Percentiles rank a stretch among this genome's conserved stretches.
Conservation (phyloP, 2,113 vertebrate species). For the Colaptes auratus region DNA sequence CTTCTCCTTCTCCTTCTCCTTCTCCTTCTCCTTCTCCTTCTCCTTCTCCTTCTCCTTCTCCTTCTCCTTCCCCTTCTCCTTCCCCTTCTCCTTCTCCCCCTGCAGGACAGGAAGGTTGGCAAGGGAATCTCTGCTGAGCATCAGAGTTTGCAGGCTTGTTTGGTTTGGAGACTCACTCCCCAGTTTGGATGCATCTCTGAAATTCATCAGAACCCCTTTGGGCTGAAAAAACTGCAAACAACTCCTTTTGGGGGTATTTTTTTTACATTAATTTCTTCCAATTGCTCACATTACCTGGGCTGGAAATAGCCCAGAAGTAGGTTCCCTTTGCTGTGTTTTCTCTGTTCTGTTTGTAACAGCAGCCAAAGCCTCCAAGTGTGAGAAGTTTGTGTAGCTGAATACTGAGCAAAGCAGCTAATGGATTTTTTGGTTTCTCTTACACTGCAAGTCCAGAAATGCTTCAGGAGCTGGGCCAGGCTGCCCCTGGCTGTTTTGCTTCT, state of each 20-base stretch:
- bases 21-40: too few relatives aligned
- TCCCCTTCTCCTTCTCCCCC: too few relatives aligned
- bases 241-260: too few relatives aligned
- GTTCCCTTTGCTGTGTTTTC: neutral
- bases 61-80: too few relatives aligned
- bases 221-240: conserved; percentile 4
- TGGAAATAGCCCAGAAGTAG: conserved; percentile 16
- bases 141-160: neutral
- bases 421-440: neutral
- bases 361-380: neutral
- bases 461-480: neutral
- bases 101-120: neutral
- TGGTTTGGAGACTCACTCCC: neutral
- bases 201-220: conserved; percentile 1
- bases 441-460: neutral
- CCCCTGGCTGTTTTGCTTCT: neutral
- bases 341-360: neutral
- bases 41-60: too few relatives aligned
- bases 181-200: conserved; percentile 40
- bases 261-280: neutral
- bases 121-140: neutral
- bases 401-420: neutral
- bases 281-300: conserved; percentile 25
- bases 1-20: too few relatives aligned
- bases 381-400: neutral